Percentiles rank a stretch among this genome's conserved stretches.
Evolutionary conservation across 2,113 vertebrate species (phyloP).

Genomic region (Dipodomys ordii): DNA sequence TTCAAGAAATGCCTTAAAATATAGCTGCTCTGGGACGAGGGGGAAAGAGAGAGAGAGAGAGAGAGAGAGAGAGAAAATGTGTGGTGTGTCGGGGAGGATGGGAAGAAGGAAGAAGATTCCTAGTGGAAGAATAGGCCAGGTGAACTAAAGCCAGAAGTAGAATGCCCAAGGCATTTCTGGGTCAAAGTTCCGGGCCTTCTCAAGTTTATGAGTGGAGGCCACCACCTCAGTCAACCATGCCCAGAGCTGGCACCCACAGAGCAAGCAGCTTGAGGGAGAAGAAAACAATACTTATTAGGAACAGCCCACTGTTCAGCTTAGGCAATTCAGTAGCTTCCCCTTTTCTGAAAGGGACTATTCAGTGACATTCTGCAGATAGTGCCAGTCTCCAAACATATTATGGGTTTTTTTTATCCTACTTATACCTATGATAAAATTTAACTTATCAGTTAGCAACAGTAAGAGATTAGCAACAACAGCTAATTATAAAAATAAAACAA

Average conservation of each 20-base stretch:
- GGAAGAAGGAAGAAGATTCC: not conserved
- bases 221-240: not conserved
- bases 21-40: not conserved
- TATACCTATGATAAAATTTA: not conserved
- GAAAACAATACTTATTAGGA: not conserved
- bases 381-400: not conserved
- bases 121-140: not conserved
- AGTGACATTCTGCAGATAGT: too few species aligned
- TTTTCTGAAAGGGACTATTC: not conserved
- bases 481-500: not conserved
- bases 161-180: not conserved
- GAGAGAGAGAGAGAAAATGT: too few species aligned
- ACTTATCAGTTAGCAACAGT: not conserved
- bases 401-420: not conserved
- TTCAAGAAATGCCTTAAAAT: constrained; percentile 7
- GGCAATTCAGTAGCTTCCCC: not conserved
- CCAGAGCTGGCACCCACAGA: not conserved
- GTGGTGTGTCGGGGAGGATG: too few species aligned
- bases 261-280: not conserved
- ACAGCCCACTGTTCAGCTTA: not conserved
- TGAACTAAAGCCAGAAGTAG: not conserved
- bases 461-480: not conserved
- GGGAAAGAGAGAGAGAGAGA: too few species aligned
- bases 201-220: not conserved
- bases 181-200: not conserved